phyloP scores from a whole-genome alignment of 2,888 invertebrate genomes.

The Drosophila multiciliata region DNA sequence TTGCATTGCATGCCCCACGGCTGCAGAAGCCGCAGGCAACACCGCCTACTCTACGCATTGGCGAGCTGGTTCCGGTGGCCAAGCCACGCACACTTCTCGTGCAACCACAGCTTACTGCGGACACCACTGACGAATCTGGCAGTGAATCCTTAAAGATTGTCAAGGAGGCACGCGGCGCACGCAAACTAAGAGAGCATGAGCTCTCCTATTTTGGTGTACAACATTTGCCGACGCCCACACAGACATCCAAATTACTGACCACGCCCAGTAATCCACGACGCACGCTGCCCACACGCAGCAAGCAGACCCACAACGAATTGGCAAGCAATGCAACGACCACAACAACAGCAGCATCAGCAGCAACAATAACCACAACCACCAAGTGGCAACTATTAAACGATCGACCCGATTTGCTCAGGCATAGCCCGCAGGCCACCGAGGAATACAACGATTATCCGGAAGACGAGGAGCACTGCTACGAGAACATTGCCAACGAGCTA shows the following conservation, averaged over 20 bases:
- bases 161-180: constrained; percentile 84
- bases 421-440: constrained; percentile 80
- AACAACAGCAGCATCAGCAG: constrained; percentile 11
- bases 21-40: constrained; percentile 67
- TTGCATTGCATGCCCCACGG: constrained; percentile 82
- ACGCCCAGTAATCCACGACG: constrained; percentile 59
- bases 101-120: constrained; percentile 55
- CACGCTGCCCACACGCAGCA: constrained; percentile 69
- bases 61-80: constrained; percentile 78
- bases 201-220: constrained; percentile 87
- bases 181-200: constrained; percentile 87
- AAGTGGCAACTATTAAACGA: constrained; percentile 83
- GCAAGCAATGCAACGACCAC: constrained; percentile 26
- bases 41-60: constrained; percentile 67
- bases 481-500: constrained; percentile 82
- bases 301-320: constrained; percentile 45
- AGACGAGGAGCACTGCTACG: constrained; percentile 81
- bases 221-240: constrained; percentile 48
- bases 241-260: constrained; percentile 19
- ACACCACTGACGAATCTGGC: constrained; percentile 59
- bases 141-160: constrained; percentile 81
- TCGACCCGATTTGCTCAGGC: constrained; percentile 83
- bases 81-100: constrained; percentile 79
- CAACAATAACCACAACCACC: constrained; percentile 58
- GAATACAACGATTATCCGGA: constrained; percentile 47